Conservation (phyloP, 2,797 vertebrate genomes). For the Oceanodroma leucorhoa region DNA sequence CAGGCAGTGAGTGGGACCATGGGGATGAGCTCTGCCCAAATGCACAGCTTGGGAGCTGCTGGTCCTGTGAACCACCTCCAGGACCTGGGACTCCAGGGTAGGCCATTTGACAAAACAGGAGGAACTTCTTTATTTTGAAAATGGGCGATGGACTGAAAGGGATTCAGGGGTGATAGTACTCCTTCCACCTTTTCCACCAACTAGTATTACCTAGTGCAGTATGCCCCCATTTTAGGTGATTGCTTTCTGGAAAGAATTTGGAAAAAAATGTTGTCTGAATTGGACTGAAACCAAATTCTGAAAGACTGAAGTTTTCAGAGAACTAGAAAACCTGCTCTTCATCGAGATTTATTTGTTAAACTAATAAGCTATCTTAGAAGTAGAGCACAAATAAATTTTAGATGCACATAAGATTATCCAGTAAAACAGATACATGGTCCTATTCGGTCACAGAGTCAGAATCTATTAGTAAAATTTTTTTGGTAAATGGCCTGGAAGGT, state of each 20-base stretch:
- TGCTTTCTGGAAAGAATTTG: neutral
- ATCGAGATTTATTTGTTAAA: neutral
- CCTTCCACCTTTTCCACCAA: neutral
- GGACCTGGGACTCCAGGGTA: neutral
- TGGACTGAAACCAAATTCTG: neutral
- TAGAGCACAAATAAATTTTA: neutral
- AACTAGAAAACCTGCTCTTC: neutral
- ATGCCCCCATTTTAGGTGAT: neutral
- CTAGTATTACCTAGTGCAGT: neutral
- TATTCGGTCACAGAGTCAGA: neutral
- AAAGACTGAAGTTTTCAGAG: neutral
- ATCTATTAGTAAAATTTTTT: neutral
- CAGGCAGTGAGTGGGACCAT: neutral
- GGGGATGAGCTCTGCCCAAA: neutral
- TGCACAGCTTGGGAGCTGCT: neutral
- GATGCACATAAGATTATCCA: neutral
- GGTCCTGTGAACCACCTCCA: neutral
- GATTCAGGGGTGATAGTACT: neutral
- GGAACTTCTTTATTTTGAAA: neutral
- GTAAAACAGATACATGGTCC: neutral
- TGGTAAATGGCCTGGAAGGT: neutral
- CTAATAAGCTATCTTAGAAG: neutral
- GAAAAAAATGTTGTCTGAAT: neutral
- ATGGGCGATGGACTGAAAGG: fast-evolving
- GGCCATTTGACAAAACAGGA: neutral